Evolutionary conservation across 2,888 invertebrate genomes (phyloP), one percentile per base, ranked within the genome.

Genomic region (Sinhomidia bicolor): DNA sequence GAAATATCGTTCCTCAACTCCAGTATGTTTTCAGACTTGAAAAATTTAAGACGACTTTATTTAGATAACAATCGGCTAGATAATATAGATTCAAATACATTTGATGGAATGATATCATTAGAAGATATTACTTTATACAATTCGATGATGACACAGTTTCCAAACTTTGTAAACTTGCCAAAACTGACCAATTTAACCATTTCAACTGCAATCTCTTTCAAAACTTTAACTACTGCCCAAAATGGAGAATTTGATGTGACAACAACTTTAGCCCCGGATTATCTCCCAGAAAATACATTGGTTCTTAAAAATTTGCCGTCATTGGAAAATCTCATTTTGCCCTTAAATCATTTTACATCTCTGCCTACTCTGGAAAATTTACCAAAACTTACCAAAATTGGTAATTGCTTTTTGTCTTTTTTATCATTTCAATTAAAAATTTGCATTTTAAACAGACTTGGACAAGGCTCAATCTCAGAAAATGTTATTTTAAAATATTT

Each of bases 31-130:
- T 65, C 89, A 23, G 82, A 89, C 79, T 65, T 92, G 23, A 81
- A 14, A 36, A 90, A 88, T 26, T 65, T 92, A 14, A 86, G 85
- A 57, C 20, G 60, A 14, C 68, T 92, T 3, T 83, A 71, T 29
- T 57, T 92, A 12, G 83, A 87, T 23, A 47, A 41, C 0, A 91
- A 91, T 44, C 85, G 83, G 0, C 44, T 92, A 78, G 88, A 89
- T 23, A 76, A 85, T 7, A 5, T 91, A 5, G 89, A 90, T 14
- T 57, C 79, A 0, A 47, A 89, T 10, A 89, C 90, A 3, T 92
- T 92, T 65, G 88, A 90, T n/a, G 80, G 88, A 20, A 71, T 92
- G 47, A n/a, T 51, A 5, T 36, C 76, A 12, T 82, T 92, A 5
- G 71, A 76, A 23, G 87, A 84, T 5, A 62, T 92, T 5, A 41